Evolutionary conservation across 1,140 invertebrate species (phyloP), one percentile per base, ranked within the genome.

Genomic region (Oppia nitens): DNA sequence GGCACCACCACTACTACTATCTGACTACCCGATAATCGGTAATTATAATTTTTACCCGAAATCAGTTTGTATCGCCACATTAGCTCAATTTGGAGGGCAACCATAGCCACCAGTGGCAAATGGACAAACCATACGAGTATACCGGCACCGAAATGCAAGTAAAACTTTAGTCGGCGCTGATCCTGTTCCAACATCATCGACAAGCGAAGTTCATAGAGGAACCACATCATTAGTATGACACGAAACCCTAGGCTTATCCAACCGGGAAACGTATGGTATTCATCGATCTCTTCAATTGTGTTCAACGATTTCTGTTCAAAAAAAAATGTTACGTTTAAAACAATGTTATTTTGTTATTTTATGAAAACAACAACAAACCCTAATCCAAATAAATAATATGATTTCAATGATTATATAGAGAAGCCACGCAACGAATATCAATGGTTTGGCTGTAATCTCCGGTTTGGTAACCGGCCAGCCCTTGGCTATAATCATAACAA

Each of bases 51-150:
- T 32, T 50, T 72, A 90, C 89, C 88, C 65, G 94, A 76, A 59
- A 96, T 75, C 65, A 96, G 79, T 74, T 96, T 96, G 72, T 86
- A 90, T 72, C 91, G 81, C 91, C 91, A 98, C 60, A 97, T 73
- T 49, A 90, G 82, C 60, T 89, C 92, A 48, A 97, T 83, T 74
- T 93, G 87, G 57, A 93, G 75, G 28, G 89, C 87, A 64, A 98
- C 87, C 51, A 97, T 78, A 49, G 89, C 91, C 63, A 96, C 82
- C 47, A 95, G 83, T 9, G 92, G 91, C 62, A 97, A 76, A 73
- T 97, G 96, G 63, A 96, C 89, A 68, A 97, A 96, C 94, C 94
- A 98, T 20, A 98, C 92, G 40, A 97, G 76, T 64, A 90, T 92
- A 24, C 90, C 94, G 40, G 93, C 93, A 50, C 91, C 93, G 73